These are phyloP conservation scores for Cydia fagiglandana DNA, from an alignment of 1,140 invertebrate genomes.

Conservation along the genomic window DNA sequence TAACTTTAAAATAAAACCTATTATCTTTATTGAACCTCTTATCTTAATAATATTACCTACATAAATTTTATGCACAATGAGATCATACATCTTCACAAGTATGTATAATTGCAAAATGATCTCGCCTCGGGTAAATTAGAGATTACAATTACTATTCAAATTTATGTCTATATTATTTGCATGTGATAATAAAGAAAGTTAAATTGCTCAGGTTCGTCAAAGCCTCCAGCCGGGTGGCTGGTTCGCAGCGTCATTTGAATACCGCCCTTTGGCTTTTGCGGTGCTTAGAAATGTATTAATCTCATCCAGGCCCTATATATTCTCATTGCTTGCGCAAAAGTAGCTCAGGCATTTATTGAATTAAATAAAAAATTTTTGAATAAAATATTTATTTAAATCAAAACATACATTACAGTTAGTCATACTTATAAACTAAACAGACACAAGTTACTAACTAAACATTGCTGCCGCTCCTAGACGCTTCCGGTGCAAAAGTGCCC, in stretches of 20 bases:
- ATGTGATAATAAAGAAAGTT: conserved; percentile 31
- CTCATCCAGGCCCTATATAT: not conserved
- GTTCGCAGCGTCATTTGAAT: not conserved
- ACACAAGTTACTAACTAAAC: no score
- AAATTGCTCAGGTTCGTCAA: conserved; percentile 13
- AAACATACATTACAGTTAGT: no score
- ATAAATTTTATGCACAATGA: not conserved
- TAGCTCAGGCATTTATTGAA: no score
- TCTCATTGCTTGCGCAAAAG: not conserved
- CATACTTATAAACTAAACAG: no score
- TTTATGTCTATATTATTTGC: conserved; percentile 20
- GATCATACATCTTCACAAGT: not conserved
- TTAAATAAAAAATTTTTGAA: no score
- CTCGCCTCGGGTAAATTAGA: not conserved
- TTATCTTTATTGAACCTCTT: not conserved
- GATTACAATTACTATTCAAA: conserved; percentile 27
- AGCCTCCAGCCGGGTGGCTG: not conserved
- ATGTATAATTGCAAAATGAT: not conserved
- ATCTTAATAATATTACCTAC: not conserved
- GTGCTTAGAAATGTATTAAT: conserved; percentile 23
- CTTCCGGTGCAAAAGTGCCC: no score
- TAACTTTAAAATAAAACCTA: not conserved
- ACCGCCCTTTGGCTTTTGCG: conserved; percentile 22
- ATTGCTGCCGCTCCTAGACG: no score
- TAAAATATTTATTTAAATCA: no score